Evolutionary conservation across 2,113 vertebrate genomes (phyloP), one percentile per base, ranked within the genome.

Genomic region (Paedocypris sp.): DNA sequence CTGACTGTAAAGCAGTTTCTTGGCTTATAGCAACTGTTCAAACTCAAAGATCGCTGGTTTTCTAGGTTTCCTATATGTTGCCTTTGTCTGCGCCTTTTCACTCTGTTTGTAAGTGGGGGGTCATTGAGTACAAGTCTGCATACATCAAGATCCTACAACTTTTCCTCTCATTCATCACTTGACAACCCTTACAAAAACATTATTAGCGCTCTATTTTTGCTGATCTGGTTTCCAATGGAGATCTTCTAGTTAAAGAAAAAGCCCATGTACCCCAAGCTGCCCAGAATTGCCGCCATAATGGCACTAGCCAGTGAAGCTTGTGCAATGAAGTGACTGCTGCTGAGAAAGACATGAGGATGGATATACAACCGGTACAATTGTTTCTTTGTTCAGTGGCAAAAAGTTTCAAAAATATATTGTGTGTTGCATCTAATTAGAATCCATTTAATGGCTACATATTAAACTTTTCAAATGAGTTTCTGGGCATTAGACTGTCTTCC

Each of bases 151-250:
- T 46, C 19, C 23, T 45, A n/a, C 28, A 7, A 49, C 8, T 7
- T 12, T 13, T 58, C 18, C 62, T 45, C 38, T 46, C 36, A 46
- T 46, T 51, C 39, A 35, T 16, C 42, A 56, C 32, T 52, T 22
- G 18, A 58, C 26, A 43, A 58, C 10, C 16, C 26, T 16, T 25
- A 57, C 38, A 13, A 58, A 43, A 43, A 43, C 39, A 31, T 58
- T 12, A 58, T 58, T 31, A 20, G 47, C 32, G 47, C 20, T 20
- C 18, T 52, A 54, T 60, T 45, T 60, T 60, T 36, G 62, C 32
- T 46, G 13, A n/a, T 66, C 47, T 60, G 47, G 48, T 54, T 46
- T 38, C 65, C 49, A 53, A 38, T 18, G 26, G 57, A 53, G 39
- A 62, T 18, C 48, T 53, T 29, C 23, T 41, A 48, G 49, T 62